Evolutionary conservation across 2,797 vertebrate species (phyloP).

Genomic region (Pachyuromys duprasi): DNA sequence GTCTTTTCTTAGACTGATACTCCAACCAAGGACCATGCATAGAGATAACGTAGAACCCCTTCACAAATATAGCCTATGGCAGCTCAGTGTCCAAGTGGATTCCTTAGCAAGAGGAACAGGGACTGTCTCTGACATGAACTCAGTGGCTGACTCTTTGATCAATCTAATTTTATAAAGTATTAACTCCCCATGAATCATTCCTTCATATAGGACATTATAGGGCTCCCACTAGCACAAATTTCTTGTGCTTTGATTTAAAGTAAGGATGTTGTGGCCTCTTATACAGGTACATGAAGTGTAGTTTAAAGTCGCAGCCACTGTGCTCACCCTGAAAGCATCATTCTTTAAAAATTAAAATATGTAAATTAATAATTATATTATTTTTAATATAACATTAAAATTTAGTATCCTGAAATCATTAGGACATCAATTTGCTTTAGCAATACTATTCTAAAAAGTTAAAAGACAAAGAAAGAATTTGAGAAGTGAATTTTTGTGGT

Average conservation of each 20-base stretch:
- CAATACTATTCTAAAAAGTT: not conserved
- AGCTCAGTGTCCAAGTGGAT: too few species aligned
- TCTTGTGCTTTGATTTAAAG: constrained; percentile 82
- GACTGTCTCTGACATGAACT: too few species aligned
- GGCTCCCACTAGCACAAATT: constrained; percentile 70
- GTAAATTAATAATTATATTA: constrained; percentile 64
- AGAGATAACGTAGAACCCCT: too few species aligned
- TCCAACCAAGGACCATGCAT: too few species aligned
- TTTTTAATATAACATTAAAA: not conserved
- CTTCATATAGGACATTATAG: constrained; percentile 72
- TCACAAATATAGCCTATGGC: too few species aligned
- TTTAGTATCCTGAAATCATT: not conserved
- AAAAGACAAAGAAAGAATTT: not conserved
- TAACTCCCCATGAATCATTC: constrained; percentile 82
- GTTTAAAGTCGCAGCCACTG: constrained; percentile 68
- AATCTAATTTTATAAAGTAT: constrained; percentile 84
- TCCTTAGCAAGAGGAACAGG: too few species aligned
- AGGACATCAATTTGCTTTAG: not conserved
- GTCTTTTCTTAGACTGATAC: too few species aligned
- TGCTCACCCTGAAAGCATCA: constrained; percentile 67
- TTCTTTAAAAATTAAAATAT: constrained; percentile 74
- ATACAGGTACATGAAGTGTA: constrained; percentile 71
- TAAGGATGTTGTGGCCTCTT: constrained; percentile 80
- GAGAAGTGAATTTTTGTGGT: not conserved
- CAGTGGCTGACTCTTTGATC: constrained; percentile 49